These are phyloP conservation scores for Apteryx mantelli DNA, from an alignment of 2,113 vertebrate genomes.

Conservation along the genomic window DNA sequence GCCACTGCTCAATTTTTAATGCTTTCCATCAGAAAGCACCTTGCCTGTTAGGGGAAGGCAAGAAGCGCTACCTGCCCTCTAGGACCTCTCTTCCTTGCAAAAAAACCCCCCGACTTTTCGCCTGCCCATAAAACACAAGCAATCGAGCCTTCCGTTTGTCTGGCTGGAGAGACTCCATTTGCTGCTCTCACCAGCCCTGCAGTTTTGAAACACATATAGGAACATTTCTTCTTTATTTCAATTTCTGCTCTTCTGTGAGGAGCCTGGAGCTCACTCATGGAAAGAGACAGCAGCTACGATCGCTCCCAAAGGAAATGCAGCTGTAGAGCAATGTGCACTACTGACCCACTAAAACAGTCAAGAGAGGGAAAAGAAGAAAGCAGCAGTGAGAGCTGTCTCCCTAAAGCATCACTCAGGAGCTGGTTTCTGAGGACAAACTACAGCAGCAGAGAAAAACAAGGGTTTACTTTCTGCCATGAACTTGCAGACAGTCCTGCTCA, in stretches of 20 bases:
- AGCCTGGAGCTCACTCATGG: not conserved
- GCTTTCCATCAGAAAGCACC: not conserved
- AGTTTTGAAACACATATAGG: not conserved
- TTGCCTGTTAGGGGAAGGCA: not conserved
- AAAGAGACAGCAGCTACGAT: not conserved
- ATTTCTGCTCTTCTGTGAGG: not conserved
- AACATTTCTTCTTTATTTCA: not conserved
- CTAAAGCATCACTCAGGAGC: not conserved
- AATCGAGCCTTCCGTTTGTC: not conserved
- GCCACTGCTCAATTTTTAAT: not conserved
- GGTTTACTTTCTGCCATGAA: not conserved
- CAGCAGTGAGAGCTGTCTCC: not conserved
- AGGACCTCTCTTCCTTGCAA: not conserved
- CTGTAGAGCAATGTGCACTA: not conserved
- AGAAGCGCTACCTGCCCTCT: not conserved
- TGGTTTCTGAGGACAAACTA: not conserved
- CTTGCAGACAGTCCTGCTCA: not conserved
- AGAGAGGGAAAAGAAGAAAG: not conserved
- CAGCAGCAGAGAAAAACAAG: not conserved
- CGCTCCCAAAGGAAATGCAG: not conserved
- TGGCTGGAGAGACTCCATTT: not conserved
- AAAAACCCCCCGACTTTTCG: not conserved
- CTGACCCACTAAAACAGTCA: rapidly evolving
- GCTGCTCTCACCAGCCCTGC: not conserved
- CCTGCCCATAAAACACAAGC: not conserved